Evolutionary conservation across 2,888 invertebrate species (phyloP).

Genomic region (Pterostichus niger): DNA sequence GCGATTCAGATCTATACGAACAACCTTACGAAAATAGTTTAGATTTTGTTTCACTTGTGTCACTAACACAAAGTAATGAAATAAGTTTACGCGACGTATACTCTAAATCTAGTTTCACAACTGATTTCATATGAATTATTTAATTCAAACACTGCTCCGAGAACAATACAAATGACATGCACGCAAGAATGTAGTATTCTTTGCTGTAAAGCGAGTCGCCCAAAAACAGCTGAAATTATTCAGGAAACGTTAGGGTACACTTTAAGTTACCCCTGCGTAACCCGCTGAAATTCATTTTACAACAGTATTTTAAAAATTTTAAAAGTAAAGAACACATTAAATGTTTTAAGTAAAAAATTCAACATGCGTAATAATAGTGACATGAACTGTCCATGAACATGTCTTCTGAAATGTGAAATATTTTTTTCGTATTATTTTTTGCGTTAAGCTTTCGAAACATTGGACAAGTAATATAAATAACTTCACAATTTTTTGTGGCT

Average conservation of each 20-base stretch:
- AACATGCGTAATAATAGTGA: constrained; percentile 1
- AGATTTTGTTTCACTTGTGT: background rate
- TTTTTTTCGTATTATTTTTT: no score
- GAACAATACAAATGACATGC: no score
- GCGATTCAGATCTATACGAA: background rate
- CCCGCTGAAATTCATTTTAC: background rate
- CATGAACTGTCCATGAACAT: no score
- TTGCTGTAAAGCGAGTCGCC: background rate
- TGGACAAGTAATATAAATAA: no score
- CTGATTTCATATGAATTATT: no score
- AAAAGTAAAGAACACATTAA: background rate
- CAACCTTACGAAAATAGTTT: background rate
- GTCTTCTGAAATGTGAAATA: constrained; percentile 16
- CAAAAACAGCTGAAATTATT: constrained; percentile 12
- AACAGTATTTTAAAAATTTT: constrained; percentile 1
- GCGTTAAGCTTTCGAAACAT: no score
- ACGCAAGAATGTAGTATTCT: background rate
- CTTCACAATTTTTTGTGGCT: no score
- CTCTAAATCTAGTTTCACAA: no score
- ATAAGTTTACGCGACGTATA: background rate
- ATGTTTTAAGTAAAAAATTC: constrained; percentile 3
- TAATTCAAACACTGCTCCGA: background rate
- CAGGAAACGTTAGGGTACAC: background rate
- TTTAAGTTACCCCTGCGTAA: no score
- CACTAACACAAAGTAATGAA: background rate